These are phyloP conservation scores for Isurus oxyrinchus DNA, from an alignment of 2,113 vertebrate species.

Conservation along the genomic window DNA sequence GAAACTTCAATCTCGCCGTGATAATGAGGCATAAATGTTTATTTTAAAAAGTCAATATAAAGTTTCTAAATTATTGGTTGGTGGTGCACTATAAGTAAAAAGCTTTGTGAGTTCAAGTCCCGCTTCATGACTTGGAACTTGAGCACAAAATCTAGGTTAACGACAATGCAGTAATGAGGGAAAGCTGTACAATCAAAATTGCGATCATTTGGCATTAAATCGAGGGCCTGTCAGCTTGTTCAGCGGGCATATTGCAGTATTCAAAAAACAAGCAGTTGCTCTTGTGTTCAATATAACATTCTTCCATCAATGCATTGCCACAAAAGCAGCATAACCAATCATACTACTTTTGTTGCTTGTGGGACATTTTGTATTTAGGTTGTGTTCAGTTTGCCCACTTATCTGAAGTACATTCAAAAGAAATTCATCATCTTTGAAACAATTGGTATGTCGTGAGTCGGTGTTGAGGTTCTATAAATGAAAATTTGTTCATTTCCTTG, in stretches of 20 bases:
- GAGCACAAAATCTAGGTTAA: background rate
- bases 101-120: background rate
- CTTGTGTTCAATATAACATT: background rate
- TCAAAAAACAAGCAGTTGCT: background rate
- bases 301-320: background rate
- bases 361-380: background rate
- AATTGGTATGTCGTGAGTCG: background rate
- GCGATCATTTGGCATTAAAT: background rate
- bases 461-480: background rate
- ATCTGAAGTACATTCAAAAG: background rate
- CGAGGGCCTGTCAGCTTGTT: background rate
- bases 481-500: background rate
- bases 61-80: background rate
- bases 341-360: background rate
- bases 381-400: background rate
- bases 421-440: background rate
- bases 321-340: background rate
- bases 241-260: background rate
- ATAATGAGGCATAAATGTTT: background rate
- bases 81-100: background rate
- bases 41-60: background rate
- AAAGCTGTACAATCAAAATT: background rate
- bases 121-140: background rate
- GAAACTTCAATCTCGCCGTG: background rate
- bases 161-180: background rate